Base-by-base conservation (phyloP, 2,888 invertebrate genomes). In the Leucophora obtusa region DNA sequence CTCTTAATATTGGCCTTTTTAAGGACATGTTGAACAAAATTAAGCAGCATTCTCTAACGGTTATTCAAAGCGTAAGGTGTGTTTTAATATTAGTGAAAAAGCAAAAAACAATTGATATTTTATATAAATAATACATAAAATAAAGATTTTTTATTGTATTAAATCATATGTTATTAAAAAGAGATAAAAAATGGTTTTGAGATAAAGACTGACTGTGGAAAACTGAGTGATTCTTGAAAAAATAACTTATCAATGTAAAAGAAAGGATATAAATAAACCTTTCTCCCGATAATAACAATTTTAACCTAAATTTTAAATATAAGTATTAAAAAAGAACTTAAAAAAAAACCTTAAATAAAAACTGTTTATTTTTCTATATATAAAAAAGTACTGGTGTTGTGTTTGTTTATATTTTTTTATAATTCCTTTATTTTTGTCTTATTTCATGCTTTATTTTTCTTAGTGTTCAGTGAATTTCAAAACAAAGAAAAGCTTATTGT, bases 21-120 rank as follows among this genome's bases (percentile, higher is more conserved):
- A 81, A 81, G 73, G 81, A 81, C 77, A 66, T 81, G 81, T 77
- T 81, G 56, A 81, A 70, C 65, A 51, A 69, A 66, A 51, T 66
- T 50, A 54, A 21, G 17, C 59, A 81, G 77, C 81, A 81, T 74
- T 81, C 77, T 81, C n/a, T 66, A 77, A 77, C 81, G 81, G 70
- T 10, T 60, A 77, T 81, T 81, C 81, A 81, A 74, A 70, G 77
- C 73, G 81, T 66, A 66, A 77, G 73, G 77, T 70, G 72, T 66
- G 58, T 21, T 60, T 56, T 38, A 9, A 75, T n/a, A 28, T 35
- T 43, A 18, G 35, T 17, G 4, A 63, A 63, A 24, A 63, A 51
- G 10, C 17, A 62, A 7, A 28, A 8, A 50, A 18, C 4, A 24
- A 21, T 56, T 18, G 28, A 21, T 21, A 35, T 65, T 15, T 38